Percentiles rank a stretch among this genome's conserved stretches.
phyloP scores from a whole-genome alignment of 2,888 invertebrate genomes.

The Amphiduros pacificus region DNA sequence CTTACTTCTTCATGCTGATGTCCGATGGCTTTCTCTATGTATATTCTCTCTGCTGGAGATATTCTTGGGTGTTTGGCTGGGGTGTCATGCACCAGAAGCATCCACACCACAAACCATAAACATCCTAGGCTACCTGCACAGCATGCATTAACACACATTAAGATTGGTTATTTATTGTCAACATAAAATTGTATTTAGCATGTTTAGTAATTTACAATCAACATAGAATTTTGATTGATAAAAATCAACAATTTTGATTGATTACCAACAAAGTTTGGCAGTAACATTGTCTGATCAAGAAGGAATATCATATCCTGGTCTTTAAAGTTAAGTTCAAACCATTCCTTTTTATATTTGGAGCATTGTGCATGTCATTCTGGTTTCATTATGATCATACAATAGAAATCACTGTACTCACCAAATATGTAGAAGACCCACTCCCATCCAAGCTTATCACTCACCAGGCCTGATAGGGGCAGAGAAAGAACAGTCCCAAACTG shows the following conservation, averaged over 20 bases:
- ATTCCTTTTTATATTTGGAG: too few relatives aligned
- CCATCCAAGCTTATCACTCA: constrained; percentile 71
- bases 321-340: too few relatives aligned
- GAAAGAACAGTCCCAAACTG: constrained; percentile 87
- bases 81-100: constrained; percentile 41
- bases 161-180: too few relatives aligned
- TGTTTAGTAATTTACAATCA: background rate
- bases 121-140: constrained; percentile 41
- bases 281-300: too few relatives aligned
- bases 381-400: background rate
- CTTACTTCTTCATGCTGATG: constrained; percentile 6
- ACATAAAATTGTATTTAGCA: too few relatives aligned
- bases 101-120: constrained; percentile 53
- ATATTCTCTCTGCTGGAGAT: constrained; percentile 46
- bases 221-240: background rate
- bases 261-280: too few relatives aligned
- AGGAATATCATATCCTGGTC: too few relatives aligned
- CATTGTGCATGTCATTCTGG: too few relatives aligned
- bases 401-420: constrained; percentile 24
- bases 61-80: constrained; percentile 53
- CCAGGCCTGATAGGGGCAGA: constrained; percentile 78
- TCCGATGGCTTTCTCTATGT: constrained; percentile 53
- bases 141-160: too few relatives aligned
- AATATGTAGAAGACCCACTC: constrained; percentile 36
- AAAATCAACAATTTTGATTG: background rate